A percentile compares a stretch with the other conserved stretches of the same genome.
Evolutionary conservation across 2,888 invertebrate species (phyloP).

Genomic region (Azorinus chamasolen): DNA sequence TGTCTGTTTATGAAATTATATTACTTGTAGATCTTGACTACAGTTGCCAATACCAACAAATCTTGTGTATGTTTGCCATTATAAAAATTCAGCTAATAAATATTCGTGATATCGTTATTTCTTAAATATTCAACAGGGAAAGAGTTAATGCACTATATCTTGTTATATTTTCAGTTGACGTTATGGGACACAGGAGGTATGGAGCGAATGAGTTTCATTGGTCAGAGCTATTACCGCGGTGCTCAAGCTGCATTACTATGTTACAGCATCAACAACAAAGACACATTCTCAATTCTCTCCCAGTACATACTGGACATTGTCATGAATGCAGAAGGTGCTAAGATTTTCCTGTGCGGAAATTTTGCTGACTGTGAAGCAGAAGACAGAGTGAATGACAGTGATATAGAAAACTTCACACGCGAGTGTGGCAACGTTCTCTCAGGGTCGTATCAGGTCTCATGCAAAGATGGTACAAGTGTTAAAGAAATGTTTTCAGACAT

Average conservation of each 20-base stretch:
- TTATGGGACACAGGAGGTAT: constrained; percentile 99
- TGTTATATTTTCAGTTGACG: constrained; percentile 90
- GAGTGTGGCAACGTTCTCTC: constrained; percentile 96
- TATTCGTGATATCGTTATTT: no score
- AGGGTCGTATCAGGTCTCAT: constrained; percentile 95
- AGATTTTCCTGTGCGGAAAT: constrained; percentile 97
- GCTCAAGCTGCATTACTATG: constrained; percentile 97
- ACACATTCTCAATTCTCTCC: constrained; percentile 96
- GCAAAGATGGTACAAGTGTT: constrained; percentile 94
- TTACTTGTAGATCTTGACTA: no score
- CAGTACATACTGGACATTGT: constrained; percentile 97
- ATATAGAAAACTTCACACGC: constrained; percentile 94
- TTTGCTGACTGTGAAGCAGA: constrained; percentile 94
- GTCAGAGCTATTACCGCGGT: constrained; percentile 98
- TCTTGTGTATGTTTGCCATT: no score
- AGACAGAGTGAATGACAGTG: constrained; percentile 91
- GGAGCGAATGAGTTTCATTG: constrained; percentile 98
- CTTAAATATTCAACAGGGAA: no score
- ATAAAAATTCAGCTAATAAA: no score
- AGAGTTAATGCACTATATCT: no score
- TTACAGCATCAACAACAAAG: constrained; percentile 95
- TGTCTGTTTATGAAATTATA: no score
- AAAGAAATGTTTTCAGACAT: constrained; percentile 97
- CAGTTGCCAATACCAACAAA: no score
- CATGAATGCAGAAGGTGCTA: constrained; percentile 93